Conservation (phyloP, 2,113 vertebrate species). For the Alaudala cheleensis region DNA sequence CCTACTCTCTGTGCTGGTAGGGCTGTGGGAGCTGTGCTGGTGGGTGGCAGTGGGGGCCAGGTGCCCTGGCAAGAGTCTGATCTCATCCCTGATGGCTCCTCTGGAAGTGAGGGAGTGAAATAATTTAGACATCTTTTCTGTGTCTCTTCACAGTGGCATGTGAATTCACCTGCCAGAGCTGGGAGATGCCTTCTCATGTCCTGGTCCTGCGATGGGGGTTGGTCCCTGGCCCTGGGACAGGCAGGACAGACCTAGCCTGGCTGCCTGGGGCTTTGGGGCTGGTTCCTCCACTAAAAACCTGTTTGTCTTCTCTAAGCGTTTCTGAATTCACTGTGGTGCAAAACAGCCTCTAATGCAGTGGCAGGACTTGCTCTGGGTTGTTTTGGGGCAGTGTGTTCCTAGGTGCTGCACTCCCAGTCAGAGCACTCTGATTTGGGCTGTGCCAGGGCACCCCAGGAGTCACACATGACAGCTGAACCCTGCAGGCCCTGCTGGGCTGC, state of each 20-base stretch:
- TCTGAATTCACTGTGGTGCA: neutral
- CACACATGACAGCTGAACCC: neutral
- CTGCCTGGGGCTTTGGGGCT: neutral
- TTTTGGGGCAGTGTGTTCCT: neutral
- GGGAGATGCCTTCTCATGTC: neutral
- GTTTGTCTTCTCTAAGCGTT: neutral
- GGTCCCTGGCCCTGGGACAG: neutral
- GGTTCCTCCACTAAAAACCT: neutral
- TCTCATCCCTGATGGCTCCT: neutral
- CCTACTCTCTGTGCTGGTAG: neutral
- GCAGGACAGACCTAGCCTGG: neutral
- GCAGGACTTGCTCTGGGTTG: neutral
- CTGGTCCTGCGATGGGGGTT: accelerated
- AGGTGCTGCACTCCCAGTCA: neutral
- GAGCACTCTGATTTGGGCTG: accelerated
- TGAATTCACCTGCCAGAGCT: neutral
- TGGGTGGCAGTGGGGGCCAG: neutral
- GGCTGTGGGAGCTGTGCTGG: neutral
- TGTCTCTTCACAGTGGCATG: neutral
- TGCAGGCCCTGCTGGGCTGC: neutral
- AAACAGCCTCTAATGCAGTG: neutral
- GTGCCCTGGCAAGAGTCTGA: neutral
- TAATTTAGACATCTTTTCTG: neutral
- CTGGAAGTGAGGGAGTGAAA: neutral
- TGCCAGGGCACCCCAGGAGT: neutral